Evolutionary conservation across 1,140 invertebrate genomes (phyloP).

Genomic region (Dendrolimus kikuchii): DNA sequence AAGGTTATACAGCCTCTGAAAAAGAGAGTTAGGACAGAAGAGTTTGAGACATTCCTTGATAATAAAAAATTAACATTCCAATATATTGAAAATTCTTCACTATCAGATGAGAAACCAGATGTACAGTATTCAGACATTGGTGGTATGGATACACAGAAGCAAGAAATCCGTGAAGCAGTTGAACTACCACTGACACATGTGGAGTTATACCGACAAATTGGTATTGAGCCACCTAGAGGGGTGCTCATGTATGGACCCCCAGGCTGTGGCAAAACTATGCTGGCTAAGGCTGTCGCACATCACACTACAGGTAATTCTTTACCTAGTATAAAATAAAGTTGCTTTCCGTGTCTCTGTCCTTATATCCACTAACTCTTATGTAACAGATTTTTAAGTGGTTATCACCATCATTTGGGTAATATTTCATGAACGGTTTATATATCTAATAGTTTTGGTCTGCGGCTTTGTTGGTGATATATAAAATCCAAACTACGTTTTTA

Average conservation of each 20-base stretch:
- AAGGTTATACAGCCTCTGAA: too few relatives aligned
- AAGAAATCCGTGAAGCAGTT: constrained; percentile 99
- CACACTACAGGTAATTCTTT: constrained; percentile 88
- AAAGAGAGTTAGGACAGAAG: too few relatives aligned
- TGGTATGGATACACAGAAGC: constrained; percentile 99
- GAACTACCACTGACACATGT: constrained; percentile 98
- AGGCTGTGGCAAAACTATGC: constrained; percentile 98
- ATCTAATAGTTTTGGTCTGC: too few relatives aligned
- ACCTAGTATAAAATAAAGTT: neutral
- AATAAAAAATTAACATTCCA: too few relatives aligned
- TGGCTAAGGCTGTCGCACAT: constrained; percentile 99
- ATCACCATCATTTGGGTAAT: too few relatives aligned
- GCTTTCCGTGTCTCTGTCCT: too few relatives aligned
- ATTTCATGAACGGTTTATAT: too few relatives aligned
- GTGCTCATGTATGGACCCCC: constrained; percentile 99
- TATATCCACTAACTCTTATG: too few relatives aligned
- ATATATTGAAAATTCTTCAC: constrained; percentile 6
- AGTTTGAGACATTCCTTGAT: too few relatives aligned
- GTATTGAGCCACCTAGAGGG: constrained; percentile 96
- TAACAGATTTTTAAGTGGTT: too few relatives aligned
- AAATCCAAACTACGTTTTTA: too few relatives aligned
- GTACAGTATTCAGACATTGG: constrained; percentile 98
- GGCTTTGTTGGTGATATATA: too few relatives aligned
- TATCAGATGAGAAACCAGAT: constrained; percentile 96
- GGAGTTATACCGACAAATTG: constrained; percentile 99